Percentiles rank a stretch among this genome's conserved stretches.
phyloP scores from a whole-genome alignment of 2,797 vertebrate species.

The Sebastes vulpes region DNA sequence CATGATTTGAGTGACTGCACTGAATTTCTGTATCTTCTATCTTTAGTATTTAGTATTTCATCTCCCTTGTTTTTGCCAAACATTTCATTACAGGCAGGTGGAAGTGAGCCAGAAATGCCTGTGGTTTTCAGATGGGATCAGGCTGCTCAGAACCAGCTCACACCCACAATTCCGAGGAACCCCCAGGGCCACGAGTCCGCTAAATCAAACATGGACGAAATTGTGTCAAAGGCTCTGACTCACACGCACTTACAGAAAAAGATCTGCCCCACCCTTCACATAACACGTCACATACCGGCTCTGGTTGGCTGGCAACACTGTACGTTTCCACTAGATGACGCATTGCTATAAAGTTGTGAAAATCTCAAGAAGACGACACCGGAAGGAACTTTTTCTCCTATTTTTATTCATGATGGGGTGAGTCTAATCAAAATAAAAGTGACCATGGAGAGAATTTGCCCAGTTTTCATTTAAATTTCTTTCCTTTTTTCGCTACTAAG shows the following conservation, averaged over 20 bases:
- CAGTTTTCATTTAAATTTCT: background rate
- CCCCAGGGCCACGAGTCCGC: slow-evolving; percentile 16
- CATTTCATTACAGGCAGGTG: slow-evolving; percentile 43
- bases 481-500: background rate
- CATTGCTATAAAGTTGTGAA: slow-evolving; percentile 8
- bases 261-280: slow-evolving; percentile 47
- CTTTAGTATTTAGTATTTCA: slow-evolving; percentile 10
- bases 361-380: background rate
- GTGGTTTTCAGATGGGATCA: slow-evolving; percentile 65
- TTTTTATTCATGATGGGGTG: background rate
- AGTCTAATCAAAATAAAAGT: background rate
- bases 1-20: background rate
- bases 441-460: background rate
- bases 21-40: slow-evolving; percentile 3
- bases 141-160: slow-evolving; percentile 50
- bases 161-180: slow-evolving; percentile 46
- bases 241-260: slow-evolving; percentile 44
- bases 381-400: background rate
- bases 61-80: slow-evolving; percentile 53
- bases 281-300: slow-evolving; percentile 32
- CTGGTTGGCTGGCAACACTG: slow-evolving; percentile 17
- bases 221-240: slow-evolving; percentile 62
- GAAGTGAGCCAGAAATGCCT: slow-evolving; percentile 53
- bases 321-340: slow-evolving; percentile 39
- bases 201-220: slow-evolving; percentile 45